phyloP scores from a whole-genome alignment of 2,888 invertebrate species.

The Nephrotoma appendiculata region DNA sequence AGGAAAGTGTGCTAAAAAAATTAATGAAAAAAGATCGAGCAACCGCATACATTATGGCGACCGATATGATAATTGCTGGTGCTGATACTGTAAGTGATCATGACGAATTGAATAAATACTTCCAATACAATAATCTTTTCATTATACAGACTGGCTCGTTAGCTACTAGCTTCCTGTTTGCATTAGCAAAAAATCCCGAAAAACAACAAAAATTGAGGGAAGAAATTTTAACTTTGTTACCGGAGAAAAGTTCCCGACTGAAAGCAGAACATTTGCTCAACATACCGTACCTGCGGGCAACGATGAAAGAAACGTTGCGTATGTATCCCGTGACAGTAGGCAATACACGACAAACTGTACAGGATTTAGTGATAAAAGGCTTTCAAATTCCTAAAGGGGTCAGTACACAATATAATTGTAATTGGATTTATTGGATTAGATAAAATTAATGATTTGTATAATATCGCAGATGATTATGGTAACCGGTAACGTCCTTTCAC shows the following conservation, averaged over 20 bases:
- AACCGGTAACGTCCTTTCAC: slow-evolving; percentile 56
- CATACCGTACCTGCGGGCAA: slow-evolving; percentile 49
- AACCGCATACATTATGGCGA: slow-evolving; percentile 49
- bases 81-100: slow-evolving; percentile 49
- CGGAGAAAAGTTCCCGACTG: slow-evolving; percentile 28
- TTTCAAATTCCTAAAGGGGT: slow-evolving; percentile 43
- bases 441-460: not conserved
- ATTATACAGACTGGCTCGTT: not conserved
- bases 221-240: slow-evolving; percentile 36
- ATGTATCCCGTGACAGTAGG: slow-evolving; percentile 44
- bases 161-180: not conserved
- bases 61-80: slow-evolving; percentile 55
- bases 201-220: slow-evolving; percentile 46
- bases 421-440: not conserved
- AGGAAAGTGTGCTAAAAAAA: slow-evolving; percentile 47
- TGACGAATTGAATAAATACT: not conserved
- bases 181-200: slow-evolving; percentile 25
- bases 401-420: not conserved
- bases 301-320: slow-evolving; percentile 55
- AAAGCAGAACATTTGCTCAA: slow-evolving; percentile 32
- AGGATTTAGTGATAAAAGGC: slow-evolving; percentile 43
- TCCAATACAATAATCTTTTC: not conserved
- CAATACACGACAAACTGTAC: slow-evolving; percentile 36
- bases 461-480: slow-evolving; percentile 43
- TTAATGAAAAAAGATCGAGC: slow-evolving; percentile 43